A percentile compares a stretch with the other conserved stretches of the same genome.
Evolutionary conservation across 2,888 invertebrate species (phyloP).

Genomic region (Hypercompe scribonia): DNA sequence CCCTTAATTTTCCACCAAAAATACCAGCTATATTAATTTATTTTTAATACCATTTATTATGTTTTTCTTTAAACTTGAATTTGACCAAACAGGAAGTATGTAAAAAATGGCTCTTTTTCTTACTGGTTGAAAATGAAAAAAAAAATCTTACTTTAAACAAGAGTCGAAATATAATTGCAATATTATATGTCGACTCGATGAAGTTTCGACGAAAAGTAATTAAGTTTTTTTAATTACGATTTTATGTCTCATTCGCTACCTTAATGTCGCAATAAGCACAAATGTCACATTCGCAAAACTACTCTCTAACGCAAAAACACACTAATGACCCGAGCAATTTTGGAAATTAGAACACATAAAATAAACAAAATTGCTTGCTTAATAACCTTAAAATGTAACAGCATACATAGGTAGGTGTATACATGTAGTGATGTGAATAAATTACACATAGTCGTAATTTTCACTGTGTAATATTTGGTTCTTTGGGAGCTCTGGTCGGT

Average conservation of each 20-base stretch:
- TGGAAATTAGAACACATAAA: conserved; percentile 38
- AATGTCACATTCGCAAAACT: conserved; percentile 26
- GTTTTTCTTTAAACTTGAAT: not conserved
- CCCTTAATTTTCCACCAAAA: too few species aligned
- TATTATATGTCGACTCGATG: too few species aligned
- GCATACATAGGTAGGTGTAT: conserved; percentile 7
- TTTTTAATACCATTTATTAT: too few species aligned
- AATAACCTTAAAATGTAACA: conserved; percentile 34
- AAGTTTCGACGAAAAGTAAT: too few species aligned
- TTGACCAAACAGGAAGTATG: too few species aligned
- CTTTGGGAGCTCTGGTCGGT: conserved; percentile 51
- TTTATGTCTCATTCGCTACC: conserved; percentile 9
- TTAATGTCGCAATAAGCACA: conserved; percentile 26
- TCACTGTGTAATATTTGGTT: conserved; percentile 63
- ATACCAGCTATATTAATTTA: too few species aligned
- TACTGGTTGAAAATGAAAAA: not conserved
- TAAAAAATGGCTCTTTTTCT: too few species aligned
- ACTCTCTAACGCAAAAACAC: conserved; percentile 44
- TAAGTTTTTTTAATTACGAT: conserved; percentile 1
- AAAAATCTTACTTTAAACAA: not conserved
- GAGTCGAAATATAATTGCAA: not conserved
- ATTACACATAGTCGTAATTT: conserved; percentile 57
- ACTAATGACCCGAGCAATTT: conserved; percentile 38
- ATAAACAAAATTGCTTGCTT: conserved; percentile 46
- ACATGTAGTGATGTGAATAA: conserved; percentile 50